These are phyloP conservation scores for Diplodus sargus DNA, from an alignment of 2,797 vertebrate species.

Conservation along the genomic window DNA sequence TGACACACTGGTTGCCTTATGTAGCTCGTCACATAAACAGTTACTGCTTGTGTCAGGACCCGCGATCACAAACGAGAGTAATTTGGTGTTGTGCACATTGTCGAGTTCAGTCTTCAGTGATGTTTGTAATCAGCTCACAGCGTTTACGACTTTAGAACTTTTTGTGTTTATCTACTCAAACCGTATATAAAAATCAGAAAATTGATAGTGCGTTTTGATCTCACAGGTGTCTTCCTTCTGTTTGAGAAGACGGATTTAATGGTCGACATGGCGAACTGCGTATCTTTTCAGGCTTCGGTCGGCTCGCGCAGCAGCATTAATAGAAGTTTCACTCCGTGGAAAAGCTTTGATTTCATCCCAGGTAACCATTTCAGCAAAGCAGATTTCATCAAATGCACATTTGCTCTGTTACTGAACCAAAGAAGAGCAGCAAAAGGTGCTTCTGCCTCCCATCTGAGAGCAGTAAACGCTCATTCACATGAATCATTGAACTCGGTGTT, in stretches of 20 bases:
- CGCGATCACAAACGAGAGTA: not conserved
- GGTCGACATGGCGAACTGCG: not conserved
- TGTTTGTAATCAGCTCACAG: not conserved
- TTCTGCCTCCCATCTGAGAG: not conserved
- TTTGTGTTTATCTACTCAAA: not conserved
- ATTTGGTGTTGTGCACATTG: not conserved
- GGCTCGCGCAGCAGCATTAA: not conserved
- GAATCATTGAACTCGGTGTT: not conserved
- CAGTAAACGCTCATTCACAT: not conserved
- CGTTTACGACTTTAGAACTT: not conserved
- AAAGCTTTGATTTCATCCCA: not conserved
- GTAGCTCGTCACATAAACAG: constrained; percentile 6
- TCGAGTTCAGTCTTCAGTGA: not conserved
- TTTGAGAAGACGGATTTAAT: not conserved
- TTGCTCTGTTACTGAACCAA: not conserved
- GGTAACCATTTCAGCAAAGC: not conserved
- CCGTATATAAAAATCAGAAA: not conserved
- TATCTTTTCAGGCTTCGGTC: not conserved
- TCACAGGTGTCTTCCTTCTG: not conserved
- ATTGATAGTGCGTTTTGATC: not conserved
- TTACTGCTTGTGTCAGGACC: constrained; percentile 15
- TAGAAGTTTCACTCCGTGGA: not conserved
- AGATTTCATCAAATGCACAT: not conserved
- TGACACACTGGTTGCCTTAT: constrained; percentile 49
- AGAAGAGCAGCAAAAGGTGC: not conserved